Evolutionary conservation across 1,140 invertebrate genomes (phyloP), one percentile per base, ranked within the genome.

Genomic region (Lasioglossum albipes): DNA sequence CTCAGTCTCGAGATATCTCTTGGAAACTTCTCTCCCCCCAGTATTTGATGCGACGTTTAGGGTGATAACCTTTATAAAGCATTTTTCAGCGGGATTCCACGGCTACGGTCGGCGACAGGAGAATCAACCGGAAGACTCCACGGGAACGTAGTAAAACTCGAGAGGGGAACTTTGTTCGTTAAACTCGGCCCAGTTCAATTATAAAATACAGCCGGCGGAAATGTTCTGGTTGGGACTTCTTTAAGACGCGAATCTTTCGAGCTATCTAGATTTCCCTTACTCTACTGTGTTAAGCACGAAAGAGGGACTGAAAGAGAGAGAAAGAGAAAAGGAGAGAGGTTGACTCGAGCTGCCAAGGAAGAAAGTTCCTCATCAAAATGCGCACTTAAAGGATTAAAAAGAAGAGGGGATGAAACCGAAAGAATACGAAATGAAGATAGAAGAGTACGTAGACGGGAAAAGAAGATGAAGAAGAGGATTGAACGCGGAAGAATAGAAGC

Each of bases 361-460:
- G 52, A 16, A 49, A 64, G 22, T 36, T 75, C 45, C 61, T 75
- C 45, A 52, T 65, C 27, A 52, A 45, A 49, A 75, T 75, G 64
- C 45, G n/a, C 27, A 41, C 61, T 67, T 27, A 42, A 78, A 22
- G 52, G 22, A 81, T 57, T 66, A 54, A 74, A 69, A 16, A 41
- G n/a, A 22, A 7, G 52, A 2, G 22, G 20, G 41, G 57, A 31
- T 54, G 41, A 49, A 16, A 18, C 59, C 27, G 41, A 52, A 36
- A 75, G 75, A 65, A 72, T 72, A 68, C 67, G 42, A 45, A 71
- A 64, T 27, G 65, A 59, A 75, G 67, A 20, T 4, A 18, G 45
- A 52, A 36, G 52, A 54, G 27, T 6, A 13, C 3, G 10, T n/a
- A 16, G 27, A 22, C 16, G 16, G 52, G n/a, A 54, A 68, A 71